These are phyloP conservation scores for Tachina fera DNA, from an alignment of 2,888 invertebrate species.

Conservation along the genomic window DNA sequence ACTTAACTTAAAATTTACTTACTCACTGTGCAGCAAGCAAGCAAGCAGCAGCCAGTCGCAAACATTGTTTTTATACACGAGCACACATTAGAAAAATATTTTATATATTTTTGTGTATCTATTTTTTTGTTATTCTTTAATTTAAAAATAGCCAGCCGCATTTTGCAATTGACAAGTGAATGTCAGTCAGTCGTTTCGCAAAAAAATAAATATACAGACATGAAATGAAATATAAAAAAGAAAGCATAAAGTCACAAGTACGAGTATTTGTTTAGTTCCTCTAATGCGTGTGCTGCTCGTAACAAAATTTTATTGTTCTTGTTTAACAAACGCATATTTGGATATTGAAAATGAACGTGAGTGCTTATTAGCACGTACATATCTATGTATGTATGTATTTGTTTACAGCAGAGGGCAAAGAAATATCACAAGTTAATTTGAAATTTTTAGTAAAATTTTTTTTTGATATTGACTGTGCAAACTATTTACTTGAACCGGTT, in stretches of 20 bases:
- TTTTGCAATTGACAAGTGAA: slow-evolving; percentile 68
- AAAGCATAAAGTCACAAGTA: slow-evolving; percentile 34
- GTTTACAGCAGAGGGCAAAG: too few relatives aligned
- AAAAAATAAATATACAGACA: background rate
- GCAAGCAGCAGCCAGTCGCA: too few relatives aligned
- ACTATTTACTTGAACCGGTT: too few relatives aligned
- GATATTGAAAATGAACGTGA: background rate
- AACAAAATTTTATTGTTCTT: slow-evolving; percentile 24
- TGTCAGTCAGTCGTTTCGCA: slow-evolving; percentile 60
- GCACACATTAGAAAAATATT: slow-evolving; percentile 35
- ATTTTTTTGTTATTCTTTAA: background rate
- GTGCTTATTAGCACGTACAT: too few relatives aligned
- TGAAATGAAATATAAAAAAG: slow-evolving; percentile 11
- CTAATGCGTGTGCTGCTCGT: slow-evolving; percentile 10
- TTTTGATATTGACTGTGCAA: too few relatives aligned
- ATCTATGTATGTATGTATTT: too few relatives aligned
- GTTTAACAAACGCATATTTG: background rate
- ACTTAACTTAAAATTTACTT: slow-evolving; percentile 40
- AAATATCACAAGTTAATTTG: too few relatives aligned
- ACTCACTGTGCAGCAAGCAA: slow-evolving; percentile 8
- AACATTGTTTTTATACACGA: background rate
- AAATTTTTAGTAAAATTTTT: too few relatives aligned
- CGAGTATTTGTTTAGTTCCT: slow-evolving; percentile 32
- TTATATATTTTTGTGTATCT: background rate
- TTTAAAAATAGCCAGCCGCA: slow-evolving; percentile 64